phyloP scores from a whole-genome alignment of 1,140 invertebrate species.

The Lasaia peninsularis region DNA sequence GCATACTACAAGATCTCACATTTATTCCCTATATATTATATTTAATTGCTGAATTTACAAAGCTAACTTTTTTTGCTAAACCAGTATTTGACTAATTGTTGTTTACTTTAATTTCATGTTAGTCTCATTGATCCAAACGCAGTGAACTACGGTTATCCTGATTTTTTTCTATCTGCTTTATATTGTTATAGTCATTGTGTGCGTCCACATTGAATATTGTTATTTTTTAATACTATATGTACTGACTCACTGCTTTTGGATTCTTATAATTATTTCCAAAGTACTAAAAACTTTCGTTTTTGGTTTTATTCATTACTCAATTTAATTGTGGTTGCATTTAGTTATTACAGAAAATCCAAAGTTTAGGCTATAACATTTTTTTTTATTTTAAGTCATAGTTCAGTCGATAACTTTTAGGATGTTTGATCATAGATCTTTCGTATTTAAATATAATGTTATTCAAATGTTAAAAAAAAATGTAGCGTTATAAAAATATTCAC shows the following conservation, averaged over 20 bases:
- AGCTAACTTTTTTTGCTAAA: constrained; percentile 76
- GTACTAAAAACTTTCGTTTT: constrained; percentile 71
- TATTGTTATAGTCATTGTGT: constrained; percentile 37
- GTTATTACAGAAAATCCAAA: constrained; percentile 76
- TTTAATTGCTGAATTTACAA: constrained; percentile 76
- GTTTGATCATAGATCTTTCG: constrained; percentile 35
- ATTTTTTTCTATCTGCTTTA: constrained; percentile 35
- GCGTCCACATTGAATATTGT: constrained; percentile 11
- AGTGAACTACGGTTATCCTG: constrained; percentile 49
- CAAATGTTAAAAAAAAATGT: constrained; percentile 12
- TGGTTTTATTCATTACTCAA: constrained; percentile 55
- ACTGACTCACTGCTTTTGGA: constrained; percentile 57
- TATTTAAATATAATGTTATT: constrained; percentile 24
- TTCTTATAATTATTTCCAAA: constrained; percentile 67
- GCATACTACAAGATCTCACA: constrained; percentile 76
- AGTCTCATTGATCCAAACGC: constrained; percentile 61
- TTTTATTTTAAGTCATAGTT: constrained; percentile 53
- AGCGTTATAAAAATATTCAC: constrained; percentile 23
- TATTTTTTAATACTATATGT: constrained; percentile 18
- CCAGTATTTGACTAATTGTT: constrained; percentile 75
- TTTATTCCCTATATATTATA: constrained; percentile 77
- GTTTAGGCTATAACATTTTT: constrained; percentile 71
- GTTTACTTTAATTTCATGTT: constrained; percentile 72
- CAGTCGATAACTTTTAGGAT: constrained; percentile 36
- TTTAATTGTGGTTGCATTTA: constrained; percentile 74